Evolutionary conservation across 1,140 invertebrate genomes (phyloP).

Genomic region (Plectrocnemia conspersa): DNA sequence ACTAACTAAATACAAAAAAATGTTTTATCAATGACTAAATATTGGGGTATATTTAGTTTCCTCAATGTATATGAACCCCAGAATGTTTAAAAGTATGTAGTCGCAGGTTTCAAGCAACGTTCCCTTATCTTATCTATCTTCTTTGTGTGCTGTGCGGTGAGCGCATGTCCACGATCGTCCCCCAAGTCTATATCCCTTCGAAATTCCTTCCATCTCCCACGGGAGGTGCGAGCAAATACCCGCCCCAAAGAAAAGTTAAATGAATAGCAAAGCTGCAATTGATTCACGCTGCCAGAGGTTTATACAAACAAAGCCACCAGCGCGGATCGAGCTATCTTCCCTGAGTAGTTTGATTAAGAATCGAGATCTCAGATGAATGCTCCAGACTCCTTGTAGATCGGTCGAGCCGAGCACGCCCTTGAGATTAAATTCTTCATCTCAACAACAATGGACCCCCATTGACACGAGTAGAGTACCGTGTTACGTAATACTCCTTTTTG

Average conservation of each 20-base stretch:
- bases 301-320: conserved; percentile 9
- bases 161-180: no score
- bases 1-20: no score
- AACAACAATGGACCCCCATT: conserved; percentile 30
- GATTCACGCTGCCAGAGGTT: conserved; percentile 19
- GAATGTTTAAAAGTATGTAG: no score
- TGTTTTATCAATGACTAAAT: no score
- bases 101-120: no score
- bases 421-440: conserved; percentile 32
- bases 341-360: conserved; percentile 21
- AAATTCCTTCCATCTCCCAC: conserved; percentile 1
- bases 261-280: conserved; percentile 29
- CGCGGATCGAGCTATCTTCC: conserved; percentile 13
- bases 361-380: conserved; percentile 23
- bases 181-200: not conserved
- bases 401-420: conserved; percentile 2
- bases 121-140: no score
- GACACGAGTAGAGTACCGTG: conserved; percentile 15
- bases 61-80: no score
- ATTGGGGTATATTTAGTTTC: no score
- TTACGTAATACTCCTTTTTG: conserved; percentile 26
- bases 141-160: no score
- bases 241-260: conserved; percentile 27
- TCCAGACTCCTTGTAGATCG: conserved; percentile 1
- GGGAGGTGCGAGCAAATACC: conserved; percentile 16